Evolutionary conservation across 2,888 invertebrate genomes (phyloP).

Genomic region (Lepas anatifera): DNA sequence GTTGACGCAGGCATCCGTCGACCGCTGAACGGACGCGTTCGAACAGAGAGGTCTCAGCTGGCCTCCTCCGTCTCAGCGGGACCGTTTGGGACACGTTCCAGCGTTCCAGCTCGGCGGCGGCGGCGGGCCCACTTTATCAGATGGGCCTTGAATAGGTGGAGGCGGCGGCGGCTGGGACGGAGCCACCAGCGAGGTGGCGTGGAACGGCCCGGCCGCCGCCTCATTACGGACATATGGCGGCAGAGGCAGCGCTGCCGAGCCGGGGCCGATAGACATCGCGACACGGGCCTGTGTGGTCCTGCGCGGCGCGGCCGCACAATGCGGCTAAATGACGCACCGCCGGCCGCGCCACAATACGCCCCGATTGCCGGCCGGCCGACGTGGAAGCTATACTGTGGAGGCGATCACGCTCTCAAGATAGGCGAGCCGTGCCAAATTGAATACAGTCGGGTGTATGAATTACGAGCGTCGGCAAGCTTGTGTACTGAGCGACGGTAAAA

Average conservation of each 20-base stretch:
- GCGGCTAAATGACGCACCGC: background rate
- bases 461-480: too few species aligned
- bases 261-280: background rate
- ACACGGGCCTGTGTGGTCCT: background rate
- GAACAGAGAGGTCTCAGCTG: too few species aligned
- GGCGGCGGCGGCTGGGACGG: background rate
- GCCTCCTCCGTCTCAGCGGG: too few species aligned
- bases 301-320: background rate
- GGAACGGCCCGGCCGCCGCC: background rate
- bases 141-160: background rate
- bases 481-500: too few species aligned
- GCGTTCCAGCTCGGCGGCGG: too few species aligned
- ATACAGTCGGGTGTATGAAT: too few species aligned
- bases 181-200: background rate
- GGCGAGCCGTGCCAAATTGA: too few species aligned
- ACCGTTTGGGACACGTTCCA: too few species aligned
- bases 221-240: constrained; percentile 1
- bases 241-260: background rate
- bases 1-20: background rate
- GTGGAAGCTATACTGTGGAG: too few species aligned
- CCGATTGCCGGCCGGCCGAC: background rate
- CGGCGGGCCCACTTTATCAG: background rate
- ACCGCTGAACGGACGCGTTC: too few species aligned
- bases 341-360: background rate
- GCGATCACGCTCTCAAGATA: too few species aligned